Evolutionary conservation across 2,113 vertebrate genomes (phyloP).

Genomic region (Apeltes quadracus): DNA sequence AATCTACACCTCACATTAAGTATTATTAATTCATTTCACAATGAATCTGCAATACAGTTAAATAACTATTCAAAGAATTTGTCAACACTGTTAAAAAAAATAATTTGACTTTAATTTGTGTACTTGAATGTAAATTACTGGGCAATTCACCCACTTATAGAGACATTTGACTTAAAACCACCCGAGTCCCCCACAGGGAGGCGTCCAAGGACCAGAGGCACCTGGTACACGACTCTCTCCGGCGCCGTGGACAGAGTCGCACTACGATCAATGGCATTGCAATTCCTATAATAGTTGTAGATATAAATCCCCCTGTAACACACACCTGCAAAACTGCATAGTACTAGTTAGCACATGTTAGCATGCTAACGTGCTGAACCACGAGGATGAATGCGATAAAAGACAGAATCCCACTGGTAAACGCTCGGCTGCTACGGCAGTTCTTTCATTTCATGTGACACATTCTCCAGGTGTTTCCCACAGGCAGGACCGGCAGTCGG

Average conservation of each 20-base stretch:
- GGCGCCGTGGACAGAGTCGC: too few species aligned
- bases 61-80: not conserved
- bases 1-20: not conserved
- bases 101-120: too few species aligned
- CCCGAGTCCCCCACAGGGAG: conserved; percentile 6
- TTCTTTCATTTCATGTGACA: too few species aligned
- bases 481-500: too few species aligned
- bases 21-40: not conserved
- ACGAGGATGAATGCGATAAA: not conserved
- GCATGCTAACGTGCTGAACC: not conserved
- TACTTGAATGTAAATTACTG: too few species aligned
- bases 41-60: not conserved
- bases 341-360: not conserved
- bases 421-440: not conserved
- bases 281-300: not conserved
- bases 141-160: not conserved
- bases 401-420: not conserved
- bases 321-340: not conserved
- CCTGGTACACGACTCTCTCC: too few species aligned
- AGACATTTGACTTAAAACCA: not conserved
- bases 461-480: too few species aligned
- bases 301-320: not conserved
- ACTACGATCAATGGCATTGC: too few species aligned
- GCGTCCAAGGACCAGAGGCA: not conserved
- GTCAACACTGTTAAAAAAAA: not conserved